A percentile compares a stretch with the other conserved stretches of the same genome.
phyloP scores from a whole-genome alignment of 2,888 invertebrate species.

The Malthinus flaveolus region DNA sequence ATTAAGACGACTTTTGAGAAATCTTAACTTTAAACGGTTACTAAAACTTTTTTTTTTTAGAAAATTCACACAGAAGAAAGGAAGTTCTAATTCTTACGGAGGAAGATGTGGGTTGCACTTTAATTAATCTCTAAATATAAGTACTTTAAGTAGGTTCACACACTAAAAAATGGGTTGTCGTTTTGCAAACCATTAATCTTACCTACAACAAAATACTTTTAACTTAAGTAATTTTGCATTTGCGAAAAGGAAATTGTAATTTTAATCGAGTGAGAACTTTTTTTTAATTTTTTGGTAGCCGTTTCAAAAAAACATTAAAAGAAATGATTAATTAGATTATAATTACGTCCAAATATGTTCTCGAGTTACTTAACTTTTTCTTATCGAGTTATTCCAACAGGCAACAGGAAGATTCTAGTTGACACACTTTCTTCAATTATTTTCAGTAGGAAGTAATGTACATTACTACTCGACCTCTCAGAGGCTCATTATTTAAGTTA shows the following conservation, averaged over 20 bases:
- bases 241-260: conserved; percentile 4
- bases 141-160: conserved; percentile 21
- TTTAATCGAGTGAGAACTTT: conserved; percentile 1
- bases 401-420: conserved; percentile 7
- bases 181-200: conserved; percentile 20
- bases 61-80: conserved; percentile 30
- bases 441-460: conserved; percentile 4
- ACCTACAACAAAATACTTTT: conserved; percentile 3
- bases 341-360: too few species aligned
- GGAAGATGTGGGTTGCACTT: conserved; percentile 25
- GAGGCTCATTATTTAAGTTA: conserved; percentile 2
- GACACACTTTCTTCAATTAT: conserved; percentile 7
- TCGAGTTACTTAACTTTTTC: not conserved
- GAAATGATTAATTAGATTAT: too few species aligned
- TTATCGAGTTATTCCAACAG: conserved; percentile 4
- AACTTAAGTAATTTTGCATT: conserved; percentile 3
- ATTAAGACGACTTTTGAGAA: conserved; percentile 35
- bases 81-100: conserved; percentile 28
- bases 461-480: not conserved
- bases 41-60: conserved; percentile 15
- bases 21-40: conserved; percentile 22
- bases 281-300: not conserved
- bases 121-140: conserved; percentile 28
- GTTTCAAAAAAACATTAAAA: too few species aligned
- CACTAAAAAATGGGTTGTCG: conserved; percentile 20